Percentiles rank a stretch among this genome's conserved stretches.
Conservation (phyloP, 2,888 invertebrate genomes). For the Linnaemya vulpina region DNA sequence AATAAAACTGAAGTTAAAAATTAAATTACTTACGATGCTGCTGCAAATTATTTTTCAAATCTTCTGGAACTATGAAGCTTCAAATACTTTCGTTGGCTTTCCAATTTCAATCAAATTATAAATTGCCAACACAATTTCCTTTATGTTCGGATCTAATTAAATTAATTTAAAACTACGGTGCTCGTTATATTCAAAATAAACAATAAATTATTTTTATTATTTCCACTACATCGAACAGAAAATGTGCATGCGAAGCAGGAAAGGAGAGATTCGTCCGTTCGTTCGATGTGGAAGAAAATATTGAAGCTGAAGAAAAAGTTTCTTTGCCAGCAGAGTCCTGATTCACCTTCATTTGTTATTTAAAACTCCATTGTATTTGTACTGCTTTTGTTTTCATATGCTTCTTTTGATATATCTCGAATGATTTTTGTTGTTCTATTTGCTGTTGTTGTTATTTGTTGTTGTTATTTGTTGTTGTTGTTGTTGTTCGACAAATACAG, state of each 20-base stretch:
- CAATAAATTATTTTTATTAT: slow-evolving; percentile 37
- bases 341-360: slow-evolving; percentile 64
- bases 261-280: neutral
- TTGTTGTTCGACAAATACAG: slow-evolving; percentile 7
- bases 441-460: neutral
- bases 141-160: slow-evolving; percentile 15
- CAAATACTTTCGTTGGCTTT: neutral
- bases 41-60: no score
- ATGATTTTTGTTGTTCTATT: neutral
- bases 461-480: neutral
- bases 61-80: neutral
- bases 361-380: slow-evolving; percentile 45
- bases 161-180: neutral
- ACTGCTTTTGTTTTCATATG: neutral
- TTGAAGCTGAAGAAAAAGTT: neutral
- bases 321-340: slow-evolving; percentile 8
- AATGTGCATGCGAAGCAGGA: no score
- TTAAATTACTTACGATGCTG: no score
- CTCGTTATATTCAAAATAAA: neutral
- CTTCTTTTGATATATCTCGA: neutral
- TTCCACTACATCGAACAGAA: slow-evolving; percentile 46
- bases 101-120: neutral
- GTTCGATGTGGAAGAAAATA: neutral
- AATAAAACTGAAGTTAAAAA: no score
- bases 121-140: slow-evolving; percentile 8